Evolutionary conservation across 2,888 invertebrate species (phyloP), one percentile per base, ranked within the genome.

Genomic region (Rhorus exstirpatorius): DNA sequence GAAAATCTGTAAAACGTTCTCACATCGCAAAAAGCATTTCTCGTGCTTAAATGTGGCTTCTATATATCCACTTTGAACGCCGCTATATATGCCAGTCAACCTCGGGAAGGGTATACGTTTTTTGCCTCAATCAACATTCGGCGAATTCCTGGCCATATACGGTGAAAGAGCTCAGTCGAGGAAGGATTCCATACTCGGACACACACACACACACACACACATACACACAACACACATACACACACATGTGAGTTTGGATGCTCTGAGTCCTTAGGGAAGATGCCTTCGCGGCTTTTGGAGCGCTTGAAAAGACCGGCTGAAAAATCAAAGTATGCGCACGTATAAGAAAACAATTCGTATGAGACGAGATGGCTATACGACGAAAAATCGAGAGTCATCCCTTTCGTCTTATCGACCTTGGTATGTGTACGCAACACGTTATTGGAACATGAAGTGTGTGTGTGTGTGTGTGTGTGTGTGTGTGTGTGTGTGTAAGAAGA

Each of bases 91-190:
- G 46, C 58, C 49, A 14, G 77, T 72, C 68, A 72, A 51, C 68
- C 68, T 70, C 51, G 31, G 14, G 65, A 77, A 77, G 61, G 77
- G 75, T 67, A 68, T 51, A 24, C 17, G 24, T 76, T 84, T 84
- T 83, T 86, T 86, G 79, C 84, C 72, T 82, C 87, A 84, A 86
- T 87, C 86, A 88, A 87, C 83, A 87, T 88, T 87, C 84, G 87
- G 81, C 85, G 86, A 86, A 88, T 90, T 88, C 89, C 88, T 86
- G 77, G 77, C 90, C 91, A 89, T 91, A 88, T 90, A 90, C 86
- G 90, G 91, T 80, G 80, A 87, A 79, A 83, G 86, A 80, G 41
- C 74, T 72, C 83, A 61, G 31, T n/a, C 76, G 81, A 67, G 65
- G 81, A 84, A 84, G 85, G 79, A 83, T 85, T 81, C 74, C 76